phyloP scores from a whole-genome alignment of 2,113 vertebrate genomes.

The Chroicocephalus ridibundus region DNA sequence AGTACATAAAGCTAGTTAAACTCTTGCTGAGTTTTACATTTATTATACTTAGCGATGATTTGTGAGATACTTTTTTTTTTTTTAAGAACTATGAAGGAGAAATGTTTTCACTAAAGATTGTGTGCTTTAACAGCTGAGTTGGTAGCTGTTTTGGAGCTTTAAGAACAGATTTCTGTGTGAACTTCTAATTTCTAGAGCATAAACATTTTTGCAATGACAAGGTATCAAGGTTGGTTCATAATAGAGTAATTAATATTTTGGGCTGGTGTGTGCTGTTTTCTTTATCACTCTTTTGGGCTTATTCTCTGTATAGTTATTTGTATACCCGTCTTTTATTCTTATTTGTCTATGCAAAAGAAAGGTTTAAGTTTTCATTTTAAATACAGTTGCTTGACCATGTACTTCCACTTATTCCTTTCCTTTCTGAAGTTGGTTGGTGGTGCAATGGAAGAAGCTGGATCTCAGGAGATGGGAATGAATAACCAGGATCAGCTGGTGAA shows the following conservation, averaged over 20 bases:
- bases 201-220: not conserved
- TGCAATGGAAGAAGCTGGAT: constrained; percentile 79
- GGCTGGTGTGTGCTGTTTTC: not conserved
- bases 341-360: not conserved
- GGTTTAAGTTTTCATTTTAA: not conserved
- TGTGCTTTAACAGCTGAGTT: not conserved
- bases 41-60: not conserved
- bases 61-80: not conserved
- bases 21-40: not conserved
- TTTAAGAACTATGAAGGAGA: not conserved
- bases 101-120: not conserved
- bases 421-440: constrained; percentile 64
- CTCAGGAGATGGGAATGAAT: constrained; percentile 76
- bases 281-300: not conserved
- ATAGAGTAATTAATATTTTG: not conserved
- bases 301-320: not conserved
- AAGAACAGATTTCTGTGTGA: not conserved
- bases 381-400: not conserved
- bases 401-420: not conserved
- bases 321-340: not conserved
- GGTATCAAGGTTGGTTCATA: not conserved
- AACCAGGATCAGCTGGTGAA: constrained; percentile 73
- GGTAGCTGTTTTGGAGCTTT: not conserved
- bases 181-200: not conserved
- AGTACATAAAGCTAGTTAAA: not conserved